A percentile compares a stretch with the other conserved stretches of the same genome.
Evolutionary conservation across 2,888 invertebrate species (phyloP).

Genomic region (Spatulosminthurus flaviceps): DNA sequence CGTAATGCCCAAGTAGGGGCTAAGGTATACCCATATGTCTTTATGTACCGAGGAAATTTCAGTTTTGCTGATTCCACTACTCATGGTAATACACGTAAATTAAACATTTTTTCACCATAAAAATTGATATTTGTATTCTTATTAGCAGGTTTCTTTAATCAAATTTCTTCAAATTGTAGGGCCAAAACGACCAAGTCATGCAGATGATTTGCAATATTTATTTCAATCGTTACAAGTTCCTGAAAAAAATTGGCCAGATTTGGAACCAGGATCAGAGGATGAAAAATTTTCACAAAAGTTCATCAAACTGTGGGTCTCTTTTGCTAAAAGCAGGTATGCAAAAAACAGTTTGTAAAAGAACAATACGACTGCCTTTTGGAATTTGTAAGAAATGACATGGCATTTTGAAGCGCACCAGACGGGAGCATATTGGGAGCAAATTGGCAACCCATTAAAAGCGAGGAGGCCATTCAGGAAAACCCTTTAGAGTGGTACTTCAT

Average conservation of each 20-base stretch:
- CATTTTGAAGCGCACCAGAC: no score
- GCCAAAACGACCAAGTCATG: neutral
- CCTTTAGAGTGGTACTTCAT: no score
- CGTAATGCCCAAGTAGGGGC: neutral
- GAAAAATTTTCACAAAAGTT: slow-evolving; percentile 20
- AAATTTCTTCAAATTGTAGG: neutral
- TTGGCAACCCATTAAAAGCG: no score
- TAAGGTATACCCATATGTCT: neutral
- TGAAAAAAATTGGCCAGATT: slow-evolving; percentile 6
- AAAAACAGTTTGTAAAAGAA: no score
- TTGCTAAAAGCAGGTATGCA: slow-evolving; percentile 1
- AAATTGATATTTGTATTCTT: neutral
- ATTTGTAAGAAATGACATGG: no score
- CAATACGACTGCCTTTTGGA: no score
- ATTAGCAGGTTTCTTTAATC: neutral
- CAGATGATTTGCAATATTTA: slow-evolving; percentile 13
- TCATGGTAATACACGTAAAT: neutral
- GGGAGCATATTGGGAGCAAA: no score
- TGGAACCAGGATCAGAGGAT: neutral
- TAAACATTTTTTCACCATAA: neutral
- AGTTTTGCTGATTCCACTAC: neutral
- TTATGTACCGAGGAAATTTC: neutral
- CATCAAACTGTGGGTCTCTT: neutral
- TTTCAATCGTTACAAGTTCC: neutral
- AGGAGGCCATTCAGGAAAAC: no score